Base-by-base conservation (phyloP, 2,113 vertebrate genomes). In the Epinephelus fuscoguttatus region DNA sequence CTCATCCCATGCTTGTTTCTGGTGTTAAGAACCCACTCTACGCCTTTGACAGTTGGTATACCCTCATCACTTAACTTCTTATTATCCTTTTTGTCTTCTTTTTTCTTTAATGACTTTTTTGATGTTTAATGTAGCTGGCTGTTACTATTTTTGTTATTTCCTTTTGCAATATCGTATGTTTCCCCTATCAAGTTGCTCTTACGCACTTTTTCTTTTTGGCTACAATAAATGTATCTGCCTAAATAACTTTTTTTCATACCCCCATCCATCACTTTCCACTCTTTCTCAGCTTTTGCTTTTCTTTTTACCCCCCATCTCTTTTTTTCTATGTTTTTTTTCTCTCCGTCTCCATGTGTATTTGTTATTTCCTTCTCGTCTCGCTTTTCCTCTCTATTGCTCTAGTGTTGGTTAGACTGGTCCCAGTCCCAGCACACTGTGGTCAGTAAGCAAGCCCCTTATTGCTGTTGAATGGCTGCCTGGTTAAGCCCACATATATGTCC, bases 401-500 rank as follows among this genome's bases (percentile, higher is more conserved):
- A 76, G 49, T 62, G 55, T 82, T 76, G 86, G 92, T 88, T 91
- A 89, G 76, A 90, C 89, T 89, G 86, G 86, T 92, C 78, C 63
- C 81, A 89, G 70, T 94, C 88, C 87, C 90, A 90, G 81, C 75
- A 72, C 37, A 56, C 75, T 93, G 88, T 87, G 91, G 92, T 92
- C 87, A 91, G 85, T 78, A 74, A 91, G 84, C 75, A 90, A 88
- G 77, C 78, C 89, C 63, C 82, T 78, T 85, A 86, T 89, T 93
- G 84, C 86, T 88, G 78, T 92, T 92, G 91, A 92, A 88, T 71
- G 72, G 87, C 87, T 90, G 89, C 90, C 90, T 91, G 84, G 86
- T 89, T 89, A 72, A 90, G 73, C 87, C 91, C 88, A 84, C 89
- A 93, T 86, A 88, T 93, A 87, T 89, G 88, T 94, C 81, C 91